phyloP scores from a whole-genome alignment of 2,113 vertebrate genomes.

The Dipodomys merriami region DNA sequence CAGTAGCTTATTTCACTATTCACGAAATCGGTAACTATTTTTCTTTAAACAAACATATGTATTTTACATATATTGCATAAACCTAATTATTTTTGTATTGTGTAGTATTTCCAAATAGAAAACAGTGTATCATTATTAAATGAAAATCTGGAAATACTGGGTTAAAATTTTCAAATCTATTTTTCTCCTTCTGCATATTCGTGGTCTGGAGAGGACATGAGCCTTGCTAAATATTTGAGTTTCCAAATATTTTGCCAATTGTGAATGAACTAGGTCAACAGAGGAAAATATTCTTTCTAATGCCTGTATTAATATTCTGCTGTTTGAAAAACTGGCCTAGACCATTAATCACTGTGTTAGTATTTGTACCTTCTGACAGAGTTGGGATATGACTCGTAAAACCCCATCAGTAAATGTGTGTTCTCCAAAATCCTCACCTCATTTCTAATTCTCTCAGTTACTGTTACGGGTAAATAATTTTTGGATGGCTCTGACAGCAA shows the following conservation, averaged over 20 bases:
- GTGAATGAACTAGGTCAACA: constrained; percentile 63
- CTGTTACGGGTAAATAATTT: constrained; percentile 13
- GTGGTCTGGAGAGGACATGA: constrained; percentile 50
- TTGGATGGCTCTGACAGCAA: neutral
- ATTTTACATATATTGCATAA: neutral
- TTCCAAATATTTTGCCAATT: constrained; percentile 71
- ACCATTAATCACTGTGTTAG: constrained; percentile 65
- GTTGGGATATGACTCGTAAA: constrained; percentile 34
- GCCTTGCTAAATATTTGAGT: constrained; percentile 52
- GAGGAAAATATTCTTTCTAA: constrained; percentile 67
- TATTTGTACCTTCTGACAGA: constrained; percentile 58
- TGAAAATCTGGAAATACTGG: neutral
- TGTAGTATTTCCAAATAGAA: neutral
- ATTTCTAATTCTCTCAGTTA: constrained; percentile 54
- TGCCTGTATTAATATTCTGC: constrained; percentile 66
- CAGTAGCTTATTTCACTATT: neutral
- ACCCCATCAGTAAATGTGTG: constrained; percentile 30
- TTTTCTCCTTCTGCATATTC: constrained; percentile 62
- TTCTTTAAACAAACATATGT: neutral
- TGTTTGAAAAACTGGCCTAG: constrained; percentile 66
- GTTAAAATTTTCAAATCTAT: constrained; percentile 47
- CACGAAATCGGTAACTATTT: neutral
- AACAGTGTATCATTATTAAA: neutral
- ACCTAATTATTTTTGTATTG: neutral
- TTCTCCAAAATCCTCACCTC: constrained; percentile 58